Evolutionary conservation across 2,888 invertebrate genomes (phyloP).

Genomic region (Diachrysia chrysitis): DNA sequence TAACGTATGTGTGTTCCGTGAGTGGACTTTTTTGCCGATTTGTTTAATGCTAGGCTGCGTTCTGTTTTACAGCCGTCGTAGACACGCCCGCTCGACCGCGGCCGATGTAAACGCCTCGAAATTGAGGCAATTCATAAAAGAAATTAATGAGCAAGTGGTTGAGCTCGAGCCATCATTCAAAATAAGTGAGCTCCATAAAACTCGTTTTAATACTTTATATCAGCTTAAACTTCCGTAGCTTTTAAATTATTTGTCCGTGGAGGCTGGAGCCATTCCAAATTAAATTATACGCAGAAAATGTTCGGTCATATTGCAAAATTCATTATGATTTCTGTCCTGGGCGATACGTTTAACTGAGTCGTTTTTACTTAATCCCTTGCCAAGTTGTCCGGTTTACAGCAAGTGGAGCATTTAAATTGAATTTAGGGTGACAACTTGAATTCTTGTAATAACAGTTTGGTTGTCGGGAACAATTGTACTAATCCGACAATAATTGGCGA

Average conservation of each 20-base stretch:
- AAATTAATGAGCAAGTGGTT: constrained; percentile 80
- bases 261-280: constrained; percentile 86
- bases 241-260: constrained; percentile 85
- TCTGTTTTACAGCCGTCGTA: constrained; percentile 56
- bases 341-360: constrained; percentile 69
- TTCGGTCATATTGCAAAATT: constrained; percentile 80
- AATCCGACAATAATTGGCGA: constrained; percentile 54
- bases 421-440: constrained; percentile 61
- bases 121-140: constrained; percentile 74
- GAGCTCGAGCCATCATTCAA: constrained; percentile 81
- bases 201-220: constrained; percentile 86
- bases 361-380: constrained; percentile 70
- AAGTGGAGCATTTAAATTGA: constrained; percentile 63
- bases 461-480: constrained; percentile 61
- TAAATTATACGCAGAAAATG: constrained; percentile 85
- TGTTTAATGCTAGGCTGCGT: constrained; percentile 70
- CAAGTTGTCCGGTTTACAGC: constrained; percentile 63
- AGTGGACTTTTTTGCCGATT: constrained; percentile 67
- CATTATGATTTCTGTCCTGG: constrained; percentile 75
- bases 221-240: constrained; percentile 85
- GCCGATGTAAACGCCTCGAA: constrained; percentile 50
- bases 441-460: constrained; percentile 61
- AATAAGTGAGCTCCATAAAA: constrained; percentile 80
- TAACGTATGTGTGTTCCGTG: constrained; percentile 68
- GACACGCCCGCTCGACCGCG: constrained; percentile 14